Percentiles rank a stretch among this genome's conserved stretches.
Conservation (phyloP, 1,140 invertebrate species). For the Heliconius himera region DNA sequence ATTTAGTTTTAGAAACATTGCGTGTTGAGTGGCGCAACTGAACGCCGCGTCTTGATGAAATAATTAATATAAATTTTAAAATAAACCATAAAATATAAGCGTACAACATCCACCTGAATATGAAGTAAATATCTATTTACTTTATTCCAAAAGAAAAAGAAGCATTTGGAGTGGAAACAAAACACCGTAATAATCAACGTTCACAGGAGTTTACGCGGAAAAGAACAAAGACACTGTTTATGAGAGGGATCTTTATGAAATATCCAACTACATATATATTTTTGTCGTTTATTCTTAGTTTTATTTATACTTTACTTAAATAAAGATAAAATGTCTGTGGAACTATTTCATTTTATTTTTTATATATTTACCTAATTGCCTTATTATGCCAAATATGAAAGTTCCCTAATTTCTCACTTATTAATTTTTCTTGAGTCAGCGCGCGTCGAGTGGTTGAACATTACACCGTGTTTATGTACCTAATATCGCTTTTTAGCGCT, state of each 20-base stretch:
- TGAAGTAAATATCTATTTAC: not conserved
- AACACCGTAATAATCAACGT: slow-evolving; percentile 14
- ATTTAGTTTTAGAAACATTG: too few species aligned
- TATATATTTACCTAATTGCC: not conserved
- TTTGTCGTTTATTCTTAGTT: not conserved
- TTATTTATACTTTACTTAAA: not conserved
- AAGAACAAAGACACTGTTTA: slow-evolving; percentile 10
- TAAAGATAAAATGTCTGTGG: not conserved
- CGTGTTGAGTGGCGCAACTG: too few species aligned
- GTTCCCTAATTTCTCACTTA: too few species aligned
- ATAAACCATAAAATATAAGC: too few species aligned
- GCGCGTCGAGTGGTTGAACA: too few species aligned
- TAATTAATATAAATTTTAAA: too few species aligned
- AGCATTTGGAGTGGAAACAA: not conserved
- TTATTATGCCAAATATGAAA: too few species aligned
- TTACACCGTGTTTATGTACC: too few species aligned
- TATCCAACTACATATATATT: slow-evolving; percentile 4
- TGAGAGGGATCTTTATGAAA: not conserved
- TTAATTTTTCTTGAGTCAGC: too few species aligned
- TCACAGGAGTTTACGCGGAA: slow-evolving; percentile 6
- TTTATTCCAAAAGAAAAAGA: not conserved
- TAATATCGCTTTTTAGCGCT: too few species aligned
- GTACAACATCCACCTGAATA: too few species aligned
- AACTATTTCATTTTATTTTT: not conserved
- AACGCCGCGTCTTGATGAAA: too few species aligned